A percentile compares a stretch with the other conserved stretches of the same genome.
These are phyloP conservation scores for Calypte anna DNA, from an alignment of 2,113 vertebrate species.

Conservation along the genomic window DNA sequence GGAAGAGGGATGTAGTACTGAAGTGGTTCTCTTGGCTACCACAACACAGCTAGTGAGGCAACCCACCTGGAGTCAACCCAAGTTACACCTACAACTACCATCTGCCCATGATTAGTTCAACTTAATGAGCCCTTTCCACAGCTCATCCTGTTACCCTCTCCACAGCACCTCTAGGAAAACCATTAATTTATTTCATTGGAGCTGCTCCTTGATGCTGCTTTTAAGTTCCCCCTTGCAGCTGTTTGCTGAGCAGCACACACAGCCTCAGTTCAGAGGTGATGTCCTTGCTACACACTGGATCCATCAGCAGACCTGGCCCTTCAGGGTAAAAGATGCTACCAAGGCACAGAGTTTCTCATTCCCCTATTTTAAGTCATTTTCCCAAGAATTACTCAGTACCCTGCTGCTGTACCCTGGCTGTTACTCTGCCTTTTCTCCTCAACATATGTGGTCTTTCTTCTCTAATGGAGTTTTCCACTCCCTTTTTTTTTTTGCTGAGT, in stretches of 20 bases:
- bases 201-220: background rate
- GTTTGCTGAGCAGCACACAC: rapidly evolving
- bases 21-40: background rate
- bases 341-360: background rate
- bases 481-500: background rate
- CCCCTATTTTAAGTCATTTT: background rate
- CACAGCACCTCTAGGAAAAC: background rate
- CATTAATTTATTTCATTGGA: background rate
- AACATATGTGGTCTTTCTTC: rapidly evolving
- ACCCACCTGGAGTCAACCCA: background rate
- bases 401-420: background rate
- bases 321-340: background rate
- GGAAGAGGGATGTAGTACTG: background rate
- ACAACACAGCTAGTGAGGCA: background rate
- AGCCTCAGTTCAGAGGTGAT: background rate
- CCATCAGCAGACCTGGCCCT: background rate
- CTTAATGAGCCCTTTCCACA: background rate
- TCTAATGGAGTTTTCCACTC: background rate
- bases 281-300: no score
- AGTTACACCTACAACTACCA: background rate
- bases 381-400: background rate
- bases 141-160: background rate
- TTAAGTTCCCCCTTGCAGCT: background rate
- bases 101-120: background rate
- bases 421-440: background rate